Percentiles rank a stretch among this genome's conserved stretches.
phyloP scores from a whole-genome alignment of 2,888 invertebrate species.

The Apantesis nais region DNA sequence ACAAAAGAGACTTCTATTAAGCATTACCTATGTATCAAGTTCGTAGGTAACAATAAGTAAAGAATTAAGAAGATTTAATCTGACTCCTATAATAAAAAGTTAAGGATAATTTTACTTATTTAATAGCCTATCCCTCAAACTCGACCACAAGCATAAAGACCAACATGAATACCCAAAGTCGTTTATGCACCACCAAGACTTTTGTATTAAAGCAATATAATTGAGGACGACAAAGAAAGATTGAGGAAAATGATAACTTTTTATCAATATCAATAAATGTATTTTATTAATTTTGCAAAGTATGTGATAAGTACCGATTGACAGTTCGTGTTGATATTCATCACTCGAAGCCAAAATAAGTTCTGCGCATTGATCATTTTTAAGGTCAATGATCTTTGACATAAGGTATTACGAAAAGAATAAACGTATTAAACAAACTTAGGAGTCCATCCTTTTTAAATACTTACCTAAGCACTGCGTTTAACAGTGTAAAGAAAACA shows the following conservation, averaged over 20 bases:
- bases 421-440: slow-evolving; percentile 8
- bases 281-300: slow-evolving; percentile 5
- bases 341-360: slow-evolving; percentile 48
- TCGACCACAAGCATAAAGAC: slow-evolving; percentile 16
- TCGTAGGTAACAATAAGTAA: neutral
- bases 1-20: neutral
- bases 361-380: slow-evolving; percentile 58
- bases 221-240: slow-evolving; percentile 62
- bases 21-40: neutral
- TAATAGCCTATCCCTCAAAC: neutral
- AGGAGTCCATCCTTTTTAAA: neutral
- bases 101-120: neutral
- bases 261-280: slow-evolving; percentile 8
- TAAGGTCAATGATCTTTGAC: slow-evolving; percentile 62
- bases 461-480: neutral
- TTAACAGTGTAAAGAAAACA: slow-evolving; percentile 19
- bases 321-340: neutral
- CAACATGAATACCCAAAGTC: slow-evolving; percentile 23
- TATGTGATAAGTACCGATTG: neutral
- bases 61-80: neutral
- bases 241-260: slow-evolving; percentile 60
- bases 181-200: slow-evolving; percentile 32
- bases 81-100: neutral
- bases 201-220: slow-evolving; percentile 40
- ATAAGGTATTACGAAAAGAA: slow-evolving; percentile 31